A percentile compares a stretch with the other conserved stretches of the same genome.
Conservation (phyloP, 2,888 invertebrate genomes). For the Amaurobius ferox region DNA sequence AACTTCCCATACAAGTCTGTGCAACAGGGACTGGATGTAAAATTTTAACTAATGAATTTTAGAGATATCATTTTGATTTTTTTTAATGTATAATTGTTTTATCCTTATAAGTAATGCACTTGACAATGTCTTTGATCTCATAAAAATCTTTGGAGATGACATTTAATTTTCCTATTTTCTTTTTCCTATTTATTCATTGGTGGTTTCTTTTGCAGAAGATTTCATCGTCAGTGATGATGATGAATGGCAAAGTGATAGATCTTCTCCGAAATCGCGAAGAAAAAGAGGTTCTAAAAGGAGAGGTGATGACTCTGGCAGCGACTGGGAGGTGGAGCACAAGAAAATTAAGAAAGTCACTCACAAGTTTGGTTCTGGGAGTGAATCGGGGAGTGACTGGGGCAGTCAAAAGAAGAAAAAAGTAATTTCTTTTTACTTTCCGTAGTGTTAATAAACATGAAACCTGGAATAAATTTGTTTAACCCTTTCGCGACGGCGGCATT, state of each 20-base stretch:
- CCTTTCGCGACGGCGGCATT: no score
- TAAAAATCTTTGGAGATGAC: no score
- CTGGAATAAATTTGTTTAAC: no score
- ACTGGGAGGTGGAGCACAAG: conserved; percentile 74
- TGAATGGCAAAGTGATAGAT: conserved; percentile 69
- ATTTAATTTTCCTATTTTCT: no score
- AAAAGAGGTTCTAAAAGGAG: conserved; percentile 31
- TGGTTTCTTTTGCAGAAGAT: conserved; percentile 67
- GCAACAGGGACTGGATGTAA: no score
- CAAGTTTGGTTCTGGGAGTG: conserved; percentile 59
- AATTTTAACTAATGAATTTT: no score
- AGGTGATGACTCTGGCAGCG: conserved; percentile 72
- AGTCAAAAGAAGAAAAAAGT: conserved; percentile 70
- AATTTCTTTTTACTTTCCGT: neutral
- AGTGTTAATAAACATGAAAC: no score
- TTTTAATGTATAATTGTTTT: no score
- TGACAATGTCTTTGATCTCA: no score
- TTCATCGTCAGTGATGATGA: conserved; percentile 74
- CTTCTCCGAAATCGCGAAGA: conserved; percentile 49
- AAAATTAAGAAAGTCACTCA: conserved; percentile 57
- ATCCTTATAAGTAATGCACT: no score
- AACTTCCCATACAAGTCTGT: no score
- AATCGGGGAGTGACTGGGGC: conserved; percentile 73
- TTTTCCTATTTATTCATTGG: neutral
- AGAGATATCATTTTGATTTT: no score